Evolutionary conservation across 2,888 invertebrate species (phyloP).

Genomic region (Epirrhoe alternata): DNA sequence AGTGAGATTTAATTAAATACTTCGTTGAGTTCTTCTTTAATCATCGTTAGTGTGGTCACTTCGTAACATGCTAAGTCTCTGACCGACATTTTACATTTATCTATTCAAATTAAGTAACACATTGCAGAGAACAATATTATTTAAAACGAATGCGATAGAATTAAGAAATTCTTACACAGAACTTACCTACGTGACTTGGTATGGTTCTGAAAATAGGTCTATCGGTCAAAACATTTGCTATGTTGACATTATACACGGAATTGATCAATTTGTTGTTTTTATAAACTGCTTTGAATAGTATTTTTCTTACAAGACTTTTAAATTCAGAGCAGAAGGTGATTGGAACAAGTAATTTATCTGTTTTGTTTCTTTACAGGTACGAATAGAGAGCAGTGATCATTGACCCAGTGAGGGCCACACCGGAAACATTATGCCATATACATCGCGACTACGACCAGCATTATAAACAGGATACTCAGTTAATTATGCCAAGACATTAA

Average conservation of each 20-base stretch:
- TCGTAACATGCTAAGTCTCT: constrained; percentile 2
- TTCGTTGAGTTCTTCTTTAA: neutral
- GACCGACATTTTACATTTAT: constrained; percentile 21
- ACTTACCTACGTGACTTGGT: constrained; percentile 37
- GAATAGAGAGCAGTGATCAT: constrained; percentile 67
- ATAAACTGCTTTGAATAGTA: neutral
- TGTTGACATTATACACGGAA: constrained; percentile 9
- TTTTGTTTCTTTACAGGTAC: constrained; percentile 68
- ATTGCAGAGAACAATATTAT: constrained; percentile 24
- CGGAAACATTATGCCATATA: constrained; percentile 84
- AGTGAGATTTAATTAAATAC: too few species aligned
- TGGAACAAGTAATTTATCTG: neutral
- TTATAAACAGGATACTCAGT: constrained; percentile 72
- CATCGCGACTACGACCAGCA: constrained; percentile 75
- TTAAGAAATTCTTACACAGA: constrained; percentile 29
- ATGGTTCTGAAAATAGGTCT: constrained; percentile 28
- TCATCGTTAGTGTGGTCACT: neutral
- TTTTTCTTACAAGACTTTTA: neutral
- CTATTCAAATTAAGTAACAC: constrained; percentile 30
- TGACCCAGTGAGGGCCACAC: constrained; percentile 76
- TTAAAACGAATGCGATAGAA: constrained; percentile 24
- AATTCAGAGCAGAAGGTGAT: neutral
- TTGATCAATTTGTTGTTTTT: neutral
- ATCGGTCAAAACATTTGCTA: constrained; percentile 34
- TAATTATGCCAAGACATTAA: constrained; percentile 81